Percentiles rank a stretch among this genome's conserved stretches.
Evolutionary conservation across 1,140 invertebrate genomes (phyloP).

Genomic region (Drosophila repletoides): DNA sequence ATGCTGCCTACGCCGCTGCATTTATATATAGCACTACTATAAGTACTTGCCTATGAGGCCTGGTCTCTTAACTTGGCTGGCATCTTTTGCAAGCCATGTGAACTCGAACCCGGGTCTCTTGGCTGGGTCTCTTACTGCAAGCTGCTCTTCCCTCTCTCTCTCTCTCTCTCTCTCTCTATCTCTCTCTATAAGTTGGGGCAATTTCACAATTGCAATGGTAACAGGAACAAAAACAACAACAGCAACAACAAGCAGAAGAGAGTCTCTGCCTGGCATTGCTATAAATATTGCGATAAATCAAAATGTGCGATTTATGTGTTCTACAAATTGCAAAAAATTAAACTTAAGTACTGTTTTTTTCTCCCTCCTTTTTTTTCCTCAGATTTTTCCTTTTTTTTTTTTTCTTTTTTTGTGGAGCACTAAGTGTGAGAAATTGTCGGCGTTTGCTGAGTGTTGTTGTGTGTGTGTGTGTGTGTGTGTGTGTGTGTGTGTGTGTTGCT

Average conservation of each 20-base stretch:
- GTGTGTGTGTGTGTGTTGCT: slow-evolving; percentile 42
- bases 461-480: slow-evolving; percentile 31
- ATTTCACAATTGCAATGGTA: slow-evolving; percentile 81
- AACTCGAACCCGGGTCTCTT: slow-evolving; percentile 35
- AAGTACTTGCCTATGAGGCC: slow-evolving; percentile 10
- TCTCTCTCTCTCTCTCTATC: no score
- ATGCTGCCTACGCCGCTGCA: no score
- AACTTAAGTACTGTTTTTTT: slow-evolving; percentile 75
- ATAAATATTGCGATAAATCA: slow-evolving; percentile 81
- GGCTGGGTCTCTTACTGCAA: slow-evolving; percentile 13
- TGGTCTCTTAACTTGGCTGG: slow-evolving; percentile 65
- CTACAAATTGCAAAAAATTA: slow-evolving; percentile 81
- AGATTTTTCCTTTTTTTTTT: not conserved
- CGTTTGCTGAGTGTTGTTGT: slow-evolving; percentile 48
- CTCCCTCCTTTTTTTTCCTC: slow-evolving; percentile 7
- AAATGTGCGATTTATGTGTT: slow-evolving; percentile 81
- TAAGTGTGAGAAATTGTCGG: slow-evolving; percentile 79
- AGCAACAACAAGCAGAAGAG: slow-evolving; percentile 4
- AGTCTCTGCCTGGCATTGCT: slow-evolving; percentile 70
- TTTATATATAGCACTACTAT: no score
- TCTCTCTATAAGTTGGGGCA: slow-evolving; percentile 47
- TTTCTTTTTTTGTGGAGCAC: slow-evolving; percentile 16
- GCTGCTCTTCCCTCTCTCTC: slow-evolving; percentile 30
- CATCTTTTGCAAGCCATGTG: slow-evolving; percentile 70
- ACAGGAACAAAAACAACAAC: slow-evolving; percentile 26